phyloP scores from a whole-genome alignment of 2,888 invertebrate genomes.

The Mycalesis mineus region DNA sequence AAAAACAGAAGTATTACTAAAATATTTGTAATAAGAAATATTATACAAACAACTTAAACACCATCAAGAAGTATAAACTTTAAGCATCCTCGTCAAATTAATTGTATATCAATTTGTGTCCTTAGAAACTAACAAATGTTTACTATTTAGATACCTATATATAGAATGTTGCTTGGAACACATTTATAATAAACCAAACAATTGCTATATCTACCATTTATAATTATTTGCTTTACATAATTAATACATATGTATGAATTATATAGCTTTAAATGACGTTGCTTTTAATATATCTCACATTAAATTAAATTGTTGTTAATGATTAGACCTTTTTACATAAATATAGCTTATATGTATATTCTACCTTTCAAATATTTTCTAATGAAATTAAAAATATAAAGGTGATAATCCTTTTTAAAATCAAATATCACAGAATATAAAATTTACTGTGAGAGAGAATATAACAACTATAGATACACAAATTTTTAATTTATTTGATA shows the following conservation, averaged over 20 bases:
- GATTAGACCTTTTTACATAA: not conserved
- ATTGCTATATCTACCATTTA: not conserved
- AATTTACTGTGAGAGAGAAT: conserved; percentile 17
- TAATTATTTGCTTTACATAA: not conserved
- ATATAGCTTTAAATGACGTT: conserved; percentile 18
- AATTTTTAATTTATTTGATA: not conserved
- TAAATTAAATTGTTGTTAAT: conserved; percentile 7
- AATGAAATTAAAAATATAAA: not conserved
- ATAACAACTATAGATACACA: conserved; percentile 12
- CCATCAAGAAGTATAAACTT: not conserved
- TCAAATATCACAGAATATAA: not conserved
- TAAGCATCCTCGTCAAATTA: not conserved
- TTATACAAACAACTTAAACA: not conserved
- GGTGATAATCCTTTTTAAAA: not conserved
- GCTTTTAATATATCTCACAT: conserved; percentile 19
- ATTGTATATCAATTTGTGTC: not conserved
- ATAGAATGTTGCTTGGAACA: not conserved
- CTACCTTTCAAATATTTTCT: not conserved
- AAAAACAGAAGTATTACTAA: too few relatives aligned
- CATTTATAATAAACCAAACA: not conserved
- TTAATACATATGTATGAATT: not conserved
- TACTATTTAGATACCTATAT: not conserved
- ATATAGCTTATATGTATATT: not conserved
- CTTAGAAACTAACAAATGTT: not conserved
- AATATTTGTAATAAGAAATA: too few relatives aligned